phyloP scores from a whole-genome alignment of 2,888 invertebrate genomes.

The Maniola hyperantus region DNA sequence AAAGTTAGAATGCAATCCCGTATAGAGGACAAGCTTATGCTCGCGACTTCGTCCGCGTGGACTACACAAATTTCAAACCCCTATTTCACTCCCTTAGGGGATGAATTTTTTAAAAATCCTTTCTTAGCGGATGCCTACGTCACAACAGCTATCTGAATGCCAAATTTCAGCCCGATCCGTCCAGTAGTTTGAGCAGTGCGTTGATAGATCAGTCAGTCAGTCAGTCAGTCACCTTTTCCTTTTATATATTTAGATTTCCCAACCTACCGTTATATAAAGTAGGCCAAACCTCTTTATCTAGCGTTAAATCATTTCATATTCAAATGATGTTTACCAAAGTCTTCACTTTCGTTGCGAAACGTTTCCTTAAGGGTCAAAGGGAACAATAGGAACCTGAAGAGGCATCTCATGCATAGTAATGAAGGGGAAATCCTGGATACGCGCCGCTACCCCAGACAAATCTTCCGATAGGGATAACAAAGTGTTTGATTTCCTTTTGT shows the following conservation, averaged over 20 bases:
- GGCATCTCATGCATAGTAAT: constrained; percentile 55
- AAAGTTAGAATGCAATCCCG: no score
- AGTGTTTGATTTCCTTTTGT: constrained; percentile 10
- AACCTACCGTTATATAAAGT: constrained; percentile 4
- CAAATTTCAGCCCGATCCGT: no score
- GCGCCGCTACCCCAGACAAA: constrained; percentile 39
- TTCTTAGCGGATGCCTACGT: no score
- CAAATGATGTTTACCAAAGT: constrained; percentile 13
- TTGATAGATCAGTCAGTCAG: no score
- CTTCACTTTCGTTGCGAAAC: constrained; percentile 23
- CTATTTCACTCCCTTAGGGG: no score
- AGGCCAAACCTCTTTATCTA: neutral
- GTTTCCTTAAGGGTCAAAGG: constrained; percentile 7
- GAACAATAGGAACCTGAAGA: constrained; percentile 37
- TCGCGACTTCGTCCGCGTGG: no score
- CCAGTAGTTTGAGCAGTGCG: no score
- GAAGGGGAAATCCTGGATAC: constrained; percentile 45
- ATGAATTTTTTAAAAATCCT: no score
- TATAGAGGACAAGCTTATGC: no score
- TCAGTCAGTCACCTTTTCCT: no score
- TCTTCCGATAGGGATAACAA: constrained; percentile 28
- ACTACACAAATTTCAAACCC: no score
- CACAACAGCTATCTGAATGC: no score
- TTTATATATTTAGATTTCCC: neutral
- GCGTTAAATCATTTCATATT: constrained; percentile 19